Conservation (phyloP, 2,888 invertebrate species). For the Drosophila antonietae region DNA sequence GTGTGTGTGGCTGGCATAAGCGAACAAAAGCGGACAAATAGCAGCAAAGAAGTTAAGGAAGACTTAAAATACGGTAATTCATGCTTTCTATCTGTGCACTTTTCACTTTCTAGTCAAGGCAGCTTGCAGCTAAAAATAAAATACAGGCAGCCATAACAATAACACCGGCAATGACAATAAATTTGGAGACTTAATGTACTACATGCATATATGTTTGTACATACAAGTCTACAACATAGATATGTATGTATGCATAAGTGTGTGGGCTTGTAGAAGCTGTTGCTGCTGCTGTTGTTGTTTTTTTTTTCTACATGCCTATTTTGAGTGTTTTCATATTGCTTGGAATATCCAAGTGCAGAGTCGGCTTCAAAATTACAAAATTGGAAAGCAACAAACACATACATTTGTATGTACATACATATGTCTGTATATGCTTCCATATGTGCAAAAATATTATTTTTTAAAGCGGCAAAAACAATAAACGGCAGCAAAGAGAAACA, state of each 20-base stretch:
- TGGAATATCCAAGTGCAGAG: conserved; percentile 14
- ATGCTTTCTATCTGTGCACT: conserved; percentile 24
- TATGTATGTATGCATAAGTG: neutral
- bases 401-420: no score
- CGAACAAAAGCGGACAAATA: neutral
- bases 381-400: conserved; percentile 6
- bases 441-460: conserved; percentile 7
- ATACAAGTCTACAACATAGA: neutral
- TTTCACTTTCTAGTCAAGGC: conserved; percentile 39
- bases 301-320: conserved; percentile 2
- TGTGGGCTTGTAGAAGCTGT: conserved; percentile 11
- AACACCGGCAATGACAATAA: conserved; percentile 34
- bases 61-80: conserved; percentile 21
- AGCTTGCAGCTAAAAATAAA: conserved; percentile 10
- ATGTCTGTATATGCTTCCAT: conserved; percentile 3
- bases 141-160: conserved; percentile 14
- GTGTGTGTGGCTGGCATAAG: neutral
- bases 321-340: conserved; percentile 20
- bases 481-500: conserved; percentile 19
- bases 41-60: conserved; percentile 15
- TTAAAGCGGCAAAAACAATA: conserved; percentile 8
- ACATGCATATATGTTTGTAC: neutral
- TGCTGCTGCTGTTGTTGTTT: neutral
- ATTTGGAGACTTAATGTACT: conserved; percentile 17
- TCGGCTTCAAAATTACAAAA: conserved; percentile 2